Evolutionary conservation across 2,888 invertebrate species (phyloP), one percentile per base, ranked within the genome.

Genomic region (Hypsopygia costalis): DNA sequence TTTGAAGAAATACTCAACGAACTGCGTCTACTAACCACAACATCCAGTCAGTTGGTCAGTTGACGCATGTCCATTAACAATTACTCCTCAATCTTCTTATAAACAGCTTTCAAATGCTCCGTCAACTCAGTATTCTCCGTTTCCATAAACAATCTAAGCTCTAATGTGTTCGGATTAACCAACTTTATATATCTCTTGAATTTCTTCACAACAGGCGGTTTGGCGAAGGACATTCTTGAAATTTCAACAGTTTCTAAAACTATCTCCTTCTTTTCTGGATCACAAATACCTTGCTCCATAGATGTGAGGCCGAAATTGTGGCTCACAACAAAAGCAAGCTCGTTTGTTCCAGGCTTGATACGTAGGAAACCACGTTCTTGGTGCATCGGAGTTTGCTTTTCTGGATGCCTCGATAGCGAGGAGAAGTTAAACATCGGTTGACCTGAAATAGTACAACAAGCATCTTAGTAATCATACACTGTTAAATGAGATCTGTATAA

Each of bases 231-330:
- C 62, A 90, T 90, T 43, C 91, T 75, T 0, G 73, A 51, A 22
- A 93, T 62, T 21, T 74, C 71, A 0, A 75, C 79, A 5, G 89
- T 90, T 46, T 87, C 79, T 2, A 92, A 56, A 0, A 86, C 65
- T 7, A 79, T 69, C 36, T 91, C 91, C 27, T 79, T 78, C 0
- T 54, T 64, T 10, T 71, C 77, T 0, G 66, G 81, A 77, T 80
- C 90, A 34, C 47, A 63, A 1, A 43, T 50, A 0, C 92, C 92
- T 71, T 92, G 92, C 63, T 93, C 93, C 0, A 92, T 56, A 0
- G 90, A 89, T 0, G 90, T 85, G 1, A 92, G 53, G 8, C 93
- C 92, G 56, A 92, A 91, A 69, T 92, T 92, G 52, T 93, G 92
- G 40, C 92, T 89, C 3, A 91, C 75, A 3, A 91, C 59, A 8